Evolutionary conservation across 2,113 vertebrate genomes (phyloP).

Genomic region (Cottus gobio): DNA sequence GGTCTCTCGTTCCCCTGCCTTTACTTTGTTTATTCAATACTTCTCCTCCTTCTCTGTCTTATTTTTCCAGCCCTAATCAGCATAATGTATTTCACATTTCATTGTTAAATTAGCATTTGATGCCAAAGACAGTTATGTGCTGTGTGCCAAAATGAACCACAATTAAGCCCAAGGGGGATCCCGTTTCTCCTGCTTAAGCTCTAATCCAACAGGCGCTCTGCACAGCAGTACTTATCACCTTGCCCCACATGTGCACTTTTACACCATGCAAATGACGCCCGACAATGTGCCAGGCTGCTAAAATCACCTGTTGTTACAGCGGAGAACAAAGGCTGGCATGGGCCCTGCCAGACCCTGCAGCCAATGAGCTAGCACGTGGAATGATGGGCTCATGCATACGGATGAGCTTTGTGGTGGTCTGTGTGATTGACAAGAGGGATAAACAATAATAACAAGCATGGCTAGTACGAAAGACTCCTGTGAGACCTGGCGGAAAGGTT

Average conservation of each 20-base stretch:
- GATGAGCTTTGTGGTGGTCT: slow-evolving; percentile 73
- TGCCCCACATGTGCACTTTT: slow-evolving; percentile 80
- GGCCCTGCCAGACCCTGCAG: slow-evolving; percentile 66
- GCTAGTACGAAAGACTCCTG: slow-evolving; percentile 66
- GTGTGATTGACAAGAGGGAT: slow-evolving; percentile 85
- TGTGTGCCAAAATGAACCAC: slow-evolving; percentile 74
- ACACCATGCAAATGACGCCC: slow-evolving; percentile 78
- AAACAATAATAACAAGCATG: slow-evolving; percentile 85
- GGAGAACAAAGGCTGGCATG: slow-evolving; percentile 77
- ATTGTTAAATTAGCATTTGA: slow-evolving; percentile 80
- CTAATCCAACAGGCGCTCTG: slow-evolving; percentile 70
- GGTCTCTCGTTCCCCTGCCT: slow-evolving; percentile 27
- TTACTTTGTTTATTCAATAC: slow-evolving; percentile 65
- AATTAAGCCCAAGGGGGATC: slow-evolving; percentile 78
- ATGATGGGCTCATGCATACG: slow-evolving; percentile 82
- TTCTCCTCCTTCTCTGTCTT: slow-evolving; percentile 48
- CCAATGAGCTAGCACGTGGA: slow-evolving; percentile 71
- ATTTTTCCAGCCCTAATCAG: slow-evolving; percentile 65
- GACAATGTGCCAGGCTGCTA: slow-evolving; percentile 68
- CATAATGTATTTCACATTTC: slow-evolving; percentile 73
- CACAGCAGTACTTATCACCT: slow-evolving; percentile 73
- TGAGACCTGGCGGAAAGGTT: slow-evolving; percentile 72
- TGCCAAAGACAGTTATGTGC: slow-evolving; percentile 65
- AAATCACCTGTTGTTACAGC: slow-evolving; percentile 81
- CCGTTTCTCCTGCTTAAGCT: slow-evolving; percentile 66